A percentile compares a stretch with the other conserved stretches of the same genome.
Evolutionary conservation across 2,797 vertebrate genomes (phyloP).

Genomic region (Erpetoichthys calabaricus): DNA sequence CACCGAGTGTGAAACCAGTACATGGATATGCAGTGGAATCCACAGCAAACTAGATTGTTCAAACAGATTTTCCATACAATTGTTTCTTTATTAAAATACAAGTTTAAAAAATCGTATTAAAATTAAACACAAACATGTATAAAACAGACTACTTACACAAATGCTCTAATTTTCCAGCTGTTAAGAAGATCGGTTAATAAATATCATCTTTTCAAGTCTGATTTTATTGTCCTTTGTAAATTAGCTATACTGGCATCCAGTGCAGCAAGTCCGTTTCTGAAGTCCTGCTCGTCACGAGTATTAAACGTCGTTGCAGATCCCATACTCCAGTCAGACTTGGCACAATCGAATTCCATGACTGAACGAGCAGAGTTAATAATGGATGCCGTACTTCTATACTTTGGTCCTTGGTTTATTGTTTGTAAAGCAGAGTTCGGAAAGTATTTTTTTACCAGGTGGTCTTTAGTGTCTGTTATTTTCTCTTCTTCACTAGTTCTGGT

Average conservation of each 20-base stretch:
- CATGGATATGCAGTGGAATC: too few species aligned
- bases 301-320: constrained; percentile 70
- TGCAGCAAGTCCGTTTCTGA: constrained; percentile 69
- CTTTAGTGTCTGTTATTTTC: constrained; percentile 2
- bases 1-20: too few species aligned
- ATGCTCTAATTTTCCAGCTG: too few species aligned
- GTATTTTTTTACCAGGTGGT: constrained; percentile 14
- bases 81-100: too few species aligned
- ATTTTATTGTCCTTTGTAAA: constrained; percentile 65
- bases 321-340: constrained; percentile 55
- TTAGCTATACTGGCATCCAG: constrained; percentile 80
- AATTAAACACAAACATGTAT: too few species aligned
- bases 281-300: constrained; percentile 71
- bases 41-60: too few species aligned
- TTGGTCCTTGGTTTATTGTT: constrained; percentile 1
- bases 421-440: neutral
- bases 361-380: constrained; percentile 29
- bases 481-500: too few species aligned
- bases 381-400: constrained; percentile 10
- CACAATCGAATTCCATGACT: constrained; percentile 42
- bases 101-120: too few species aligned
- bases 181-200: neutral
- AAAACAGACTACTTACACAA: too few species aligned
- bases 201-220: constrained; percentile 46
- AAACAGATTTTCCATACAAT: too few species aligned